phyloP scores from a whole-genome alignment of 2,888 invertebrate species.

The Heliconius aoede region DNA sequence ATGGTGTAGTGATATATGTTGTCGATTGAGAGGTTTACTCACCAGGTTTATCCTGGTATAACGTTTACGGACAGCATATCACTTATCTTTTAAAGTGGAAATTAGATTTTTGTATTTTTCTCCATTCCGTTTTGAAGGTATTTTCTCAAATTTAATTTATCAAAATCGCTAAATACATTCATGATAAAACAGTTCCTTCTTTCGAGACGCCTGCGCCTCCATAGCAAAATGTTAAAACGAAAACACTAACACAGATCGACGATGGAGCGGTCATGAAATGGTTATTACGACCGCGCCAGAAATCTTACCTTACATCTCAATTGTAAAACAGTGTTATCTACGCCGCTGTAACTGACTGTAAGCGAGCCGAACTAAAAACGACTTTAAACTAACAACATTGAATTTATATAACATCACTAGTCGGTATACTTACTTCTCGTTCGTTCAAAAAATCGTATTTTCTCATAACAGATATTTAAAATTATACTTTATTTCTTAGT shows the following conservation, averaged over 20 bases:
- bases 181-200: not conserved
- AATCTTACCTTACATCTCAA: slow-evolving; percentile 74
- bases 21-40: too few relatives aligned
- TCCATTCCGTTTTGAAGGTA: too few relatives aligned
- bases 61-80: too few relatives aligned
- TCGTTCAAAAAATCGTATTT: slow-evolving; percentile 47
- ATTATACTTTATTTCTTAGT: slow-evolving; percentile 50
- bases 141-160: too few relatives aligned
- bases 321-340: slow-evolving; percentile 74
- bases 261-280: slow-evolving; percentile 60
- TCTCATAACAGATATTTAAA: slow-evolving; percentile 46
- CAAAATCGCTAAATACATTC: not conserved
- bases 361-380: slow-evolving; percentile 48
- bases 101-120: too few relatives aligned
- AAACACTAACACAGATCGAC: slow-evolving; percentile 33
- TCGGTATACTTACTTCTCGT: slow-evolving; percentile 47
- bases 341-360: slow-evolving; percentile 51
- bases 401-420: slow-evolving; percentile 50
- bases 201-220: slow-evolving; percentile 30
- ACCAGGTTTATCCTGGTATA: too few relatives aligned
- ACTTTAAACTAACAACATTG: slow-evolving; percentile 47
- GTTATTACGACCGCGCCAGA: slow-evolving; percentile 61
- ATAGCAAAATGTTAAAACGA: slow-evolving; percentile 27
- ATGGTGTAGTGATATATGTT: too few relatives aligned
- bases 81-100: too few relatives aligned